Conservation (phyloP, 2,113 vertebrate species). For the Dasyprocta punctata region DNA sequence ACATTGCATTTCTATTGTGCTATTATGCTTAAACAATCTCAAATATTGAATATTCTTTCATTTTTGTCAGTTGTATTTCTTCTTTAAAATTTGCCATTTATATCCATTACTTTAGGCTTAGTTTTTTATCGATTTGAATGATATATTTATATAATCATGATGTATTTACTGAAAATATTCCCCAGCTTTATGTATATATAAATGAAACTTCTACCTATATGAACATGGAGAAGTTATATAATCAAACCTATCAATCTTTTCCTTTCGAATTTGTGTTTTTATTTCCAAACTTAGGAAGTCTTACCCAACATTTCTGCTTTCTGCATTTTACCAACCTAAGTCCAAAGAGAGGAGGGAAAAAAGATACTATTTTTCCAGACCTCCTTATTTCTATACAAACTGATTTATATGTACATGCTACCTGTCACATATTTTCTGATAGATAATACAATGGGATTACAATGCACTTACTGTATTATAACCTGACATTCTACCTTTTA, state of each 20-base stretch:
- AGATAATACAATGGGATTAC: background rate
- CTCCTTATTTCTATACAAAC: background rate
- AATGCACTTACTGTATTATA: background rate
- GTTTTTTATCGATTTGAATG: slow-evolving; percentile 57
- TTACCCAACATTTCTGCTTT: background rate
- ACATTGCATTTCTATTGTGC: background rate
- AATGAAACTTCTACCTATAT: slow-evolving; percentile 15
- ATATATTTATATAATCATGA: slow-evolving; percentile 43
- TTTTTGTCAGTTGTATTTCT: slow-evolving; percentile 15
- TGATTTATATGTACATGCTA: background rate
- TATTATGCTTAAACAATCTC: too few species aligned
- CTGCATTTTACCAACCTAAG: background rate
- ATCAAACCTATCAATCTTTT: slow-evolving; percentile 13
- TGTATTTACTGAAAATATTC: slow-evolving; percentile 55
- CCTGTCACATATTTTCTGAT: background rate
- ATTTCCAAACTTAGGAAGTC: slow-evolving; percentile 41
- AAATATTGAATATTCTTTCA: background rate
- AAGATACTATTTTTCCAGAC: background rate
- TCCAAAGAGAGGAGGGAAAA: background rate
- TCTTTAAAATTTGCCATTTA: slow-evolving; percentile 24
- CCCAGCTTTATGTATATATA: background rate
- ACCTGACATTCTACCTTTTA: slow-evolving; percentile 34
- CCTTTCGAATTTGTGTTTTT: background rate
- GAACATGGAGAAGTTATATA: background rate
- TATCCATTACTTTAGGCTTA: slow-evolving; percentile 16